Evolutionary conservation across 2,113 vertebrate genomes (phyloP).

Genomic region (Melierax canorus): DNA sequence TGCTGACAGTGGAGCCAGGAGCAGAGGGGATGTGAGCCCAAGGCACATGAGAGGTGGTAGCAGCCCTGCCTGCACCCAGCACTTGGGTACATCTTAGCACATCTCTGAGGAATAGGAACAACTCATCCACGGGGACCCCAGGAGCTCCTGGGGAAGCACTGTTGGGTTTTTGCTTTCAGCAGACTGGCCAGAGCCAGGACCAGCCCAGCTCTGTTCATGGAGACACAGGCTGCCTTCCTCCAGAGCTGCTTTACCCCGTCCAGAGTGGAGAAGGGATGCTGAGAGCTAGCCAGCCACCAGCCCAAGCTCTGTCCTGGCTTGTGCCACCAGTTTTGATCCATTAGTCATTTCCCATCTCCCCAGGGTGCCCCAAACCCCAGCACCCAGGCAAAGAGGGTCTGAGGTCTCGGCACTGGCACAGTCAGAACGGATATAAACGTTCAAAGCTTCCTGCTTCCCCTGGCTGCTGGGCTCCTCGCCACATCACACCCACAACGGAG

Average conservation of each 20-base stretch:
- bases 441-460: not conserved
- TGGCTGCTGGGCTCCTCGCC: not conserved
- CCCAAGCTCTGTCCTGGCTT: not conserved
- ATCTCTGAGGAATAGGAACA: not conserved
- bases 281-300: not conserved
- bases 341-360: not conserved
- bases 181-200: not conserved
- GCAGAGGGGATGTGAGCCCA: not conserved
- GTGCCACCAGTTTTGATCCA: not conserved
- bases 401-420: not conserved
- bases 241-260: not conserved
- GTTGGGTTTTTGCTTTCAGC: not conserved
- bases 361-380: not conserved
- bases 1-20: not conserved
- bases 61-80: not conserved
- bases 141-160: not conserved
- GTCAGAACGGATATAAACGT: rapidly evolving
- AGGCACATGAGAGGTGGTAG: rapidly evolving
- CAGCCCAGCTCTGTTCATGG: not conserved
- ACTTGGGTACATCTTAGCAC: rapidly evolving
- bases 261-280: not conserved
- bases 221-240: not conserved
- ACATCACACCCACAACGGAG: not conserved
- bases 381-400: not conserved
- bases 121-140: not conserved